Conservation (phyloP, 2,797 vertebrate genomes). For the Macrochelys suwanniensis region DNA sequence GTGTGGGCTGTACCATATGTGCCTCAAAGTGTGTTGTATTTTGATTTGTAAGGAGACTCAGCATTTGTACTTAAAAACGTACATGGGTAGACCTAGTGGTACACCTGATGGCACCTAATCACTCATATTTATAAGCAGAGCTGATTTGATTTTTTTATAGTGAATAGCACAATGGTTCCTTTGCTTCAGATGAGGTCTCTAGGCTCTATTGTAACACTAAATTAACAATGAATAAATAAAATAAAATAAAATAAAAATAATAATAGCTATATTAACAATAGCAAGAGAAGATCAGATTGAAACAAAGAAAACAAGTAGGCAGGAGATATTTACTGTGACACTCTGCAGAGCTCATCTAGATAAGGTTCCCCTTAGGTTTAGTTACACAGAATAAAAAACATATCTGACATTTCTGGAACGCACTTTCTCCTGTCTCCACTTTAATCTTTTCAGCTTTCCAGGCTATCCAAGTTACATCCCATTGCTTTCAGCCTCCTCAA, state of each 20-base stretch:
- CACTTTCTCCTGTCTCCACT: background rate
- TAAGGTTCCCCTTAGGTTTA: background rate
- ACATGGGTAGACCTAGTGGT: background rate
- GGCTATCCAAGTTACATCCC: background rate
- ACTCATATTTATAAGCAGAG: background rate
- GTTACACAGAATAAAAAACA: background rate
- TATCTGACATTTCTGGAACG: background rate
- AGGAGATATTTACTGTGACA: background rate
- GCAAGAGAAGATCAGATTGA: background rate
- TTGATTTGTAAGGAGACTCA: background rate
- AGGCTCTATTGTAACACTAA: background rate
- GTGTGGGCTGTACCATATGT: fast-evolving
- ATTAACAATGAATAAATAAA: background rate
- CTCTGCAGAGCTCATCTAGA: background rate
- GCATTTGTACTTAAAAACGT: background rate
- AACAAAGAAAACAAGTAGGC: background rate
- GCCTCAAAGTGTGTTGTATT: background rate
- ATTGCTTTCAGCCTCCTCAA: background rate
- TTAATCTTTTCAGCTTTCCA: background rate
- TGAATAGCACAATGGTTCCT: background rate
- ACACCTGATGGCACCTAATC: background rate
- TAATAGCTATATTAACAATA: background rate
- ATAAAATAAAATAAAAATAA: background rate
- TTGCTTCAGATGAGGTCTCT: background rate
- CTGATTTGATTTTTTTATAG: background rate